Evolutionary conservation across 64 coral and sea anemone genomes (phyloP).

Genomic region (Porites lutea): DNA sequence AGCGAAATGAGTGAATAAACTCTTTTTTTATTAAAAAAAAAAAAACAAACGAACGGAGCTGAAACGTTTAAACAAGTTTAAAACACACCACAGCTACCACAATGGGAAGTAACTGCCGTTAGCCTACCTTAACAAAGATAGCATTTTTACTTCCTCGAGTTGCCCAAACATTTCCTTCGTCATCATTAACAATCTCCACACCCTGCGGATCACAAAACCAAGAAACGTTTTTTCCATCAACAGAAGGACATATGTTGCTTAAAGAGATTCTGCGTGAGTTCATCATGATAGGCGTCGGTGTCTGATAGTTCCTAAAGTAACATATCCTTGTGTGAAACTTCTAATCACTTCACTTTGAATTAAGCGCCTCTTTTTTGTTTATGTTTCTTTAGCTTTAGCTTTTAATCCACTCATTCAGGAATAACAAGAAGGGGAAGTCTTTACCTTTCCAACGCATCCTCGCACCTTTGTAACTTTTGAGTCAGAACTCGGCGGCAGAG

Average conservation of each 20-base stretch:
- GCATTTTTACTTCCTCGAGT: slow-evolving; percentile 69
- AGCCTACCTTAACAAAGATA: slow-evolving; percentile 73
- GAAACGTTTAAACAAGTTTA: not conserved
- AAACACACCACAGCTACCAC: no score
- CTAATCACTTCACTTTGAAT: no score
- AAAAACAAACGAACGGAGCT: not conserved
- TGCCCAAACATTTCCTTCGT: slow-evolving; percentile 71
- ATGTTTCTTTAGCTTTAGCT: no score
- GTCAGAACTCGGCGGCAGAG: slow-evolving; percentile 64
- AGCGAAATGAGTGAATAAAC: no score
- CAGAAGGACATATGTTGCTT: no score
- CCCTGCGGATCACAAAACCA: slow-evolving; percentile 14
- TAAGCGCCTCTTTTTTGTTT: no score
- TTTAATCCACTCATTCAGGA: no score
- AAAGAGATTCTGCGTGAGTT: no score
- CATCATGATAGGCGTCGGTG: no score
- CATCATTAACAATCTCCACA: slow-evolving; percentile 65
- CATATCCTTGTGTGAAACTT: not conserved
- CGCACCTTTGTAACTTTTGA: slow-evolving; percentile 68
- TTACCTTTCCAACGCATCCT: slow-evolving; percentile 74
- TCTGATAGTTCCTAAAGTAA: no score
- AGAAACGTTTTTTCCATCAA: not conserved
- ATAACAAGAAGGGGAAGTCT: not conserved
- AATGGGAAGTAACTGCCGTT: not conserved
- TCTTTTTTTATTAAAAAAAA: no score